Base-by-base conservation (phyloP, 2,888 invertebrate genomes). In the Marronus borbonicus region DNA sequence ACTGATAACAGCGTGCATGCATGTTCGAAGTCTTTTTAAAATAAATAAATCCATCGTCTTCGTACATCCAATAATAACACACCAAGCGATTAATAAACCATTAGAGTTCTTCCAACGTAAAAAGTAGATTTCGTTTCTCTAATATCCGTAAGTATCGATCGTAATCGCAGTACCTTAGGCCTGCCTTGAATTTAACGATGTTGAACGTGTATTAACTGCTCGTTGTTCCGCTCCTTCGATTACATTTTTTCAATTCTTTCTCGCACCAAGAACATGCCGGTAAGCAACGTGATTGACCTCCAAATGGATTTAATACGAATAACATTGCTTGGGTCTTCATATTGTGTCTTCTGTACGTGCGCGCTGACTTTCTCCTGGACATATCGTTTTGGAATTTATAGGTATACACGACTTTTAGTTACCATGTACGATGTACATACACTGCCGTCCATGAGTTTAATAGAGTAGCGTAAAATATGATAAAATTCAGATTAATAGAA, bases 251-350 rank as follows among this genome's bases (percentile, higher is more conserved):
- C 55, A 58, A 17, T 58, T 58, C 55, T 58, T 58, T 20, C 55
- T 36, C 31, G 8, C n/a, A 17, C 55, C 55, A 17, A 44, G n/a
- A 20, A 50, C 68, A 14, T 20, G 50, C 20, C 5, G 24, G 68
- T 50, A 68, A 7, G 17, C 24, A 68, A 50, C 20, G 68, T 68
- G 49, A 68, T 50, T 68, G 68, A 68, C 68, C 68, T 68, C 68
- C 28, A 68, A 68, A 68, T 68, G 50, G 50, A 50, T 24, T 68
- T 49, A 20, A n/a, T 14, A 50, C 55, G 55, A 24, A 68, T 28
- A 49, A 68, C 49, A 68, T 65, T 14, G 31, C 31, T 36, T 10
- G n/a, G 39, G 65, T 39, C 31, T 65, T 31, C 44, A 50, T 28
- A 20, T 20, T 50, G 68, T 24, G 44, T 66, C 17, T 49, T 24